Evolutionary conservation across 2,113 vertebrate species (phyloP).

Genomic region (Dicrurus megarhynchus): DNA sequence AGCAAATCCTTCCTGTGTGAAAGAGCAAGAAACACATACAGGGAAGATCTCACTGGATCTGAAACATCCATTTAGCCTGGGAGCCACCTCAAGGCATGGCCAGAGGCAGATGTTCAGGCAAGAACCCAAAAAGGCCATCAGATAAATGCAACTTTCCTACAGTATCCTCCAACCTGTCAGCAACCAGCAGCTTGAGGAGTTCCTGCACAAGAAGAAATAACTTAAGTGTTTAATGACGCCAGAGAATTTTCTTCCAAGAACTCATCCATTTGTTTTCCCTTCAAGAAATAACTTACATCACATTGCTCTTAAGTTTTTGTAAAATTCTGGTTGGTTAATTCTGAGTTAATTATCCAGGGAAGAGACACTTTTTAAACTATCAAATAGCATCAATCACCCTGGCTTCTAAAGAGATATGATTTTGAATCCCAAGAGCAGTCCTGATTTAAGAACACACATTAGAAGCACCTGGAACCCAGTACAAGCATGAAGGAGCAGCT

Average conservation of each 20-base stretch:
- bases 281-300: not conserved
- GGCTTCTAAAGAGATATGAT: not conserved
- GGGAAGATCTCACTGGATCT: not conserved
- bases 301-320: not conserved
- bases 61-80: not conserved
- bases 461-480: not conserved
- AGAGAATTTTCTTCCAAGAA: not conserved
- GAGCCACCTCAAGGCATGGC: not conserved
- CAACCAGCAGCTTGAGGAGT: not conserved
- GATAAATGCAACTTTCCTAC: not conserved
- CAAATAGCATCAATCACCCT: not conserved
- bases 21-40: not conserved
- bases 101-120: not conserved
- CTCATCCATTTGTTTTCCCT: not conserved
- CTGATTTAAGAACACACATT: not conserved
- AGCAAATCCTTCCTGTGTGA: not conserved
- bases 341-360: not conserved
- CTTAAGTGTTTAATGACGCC: not conserved
- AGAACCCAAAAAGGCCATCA: not conserved
- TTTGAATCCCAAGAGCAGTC: not conserved
- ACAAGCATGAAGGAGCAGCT: not conserved
- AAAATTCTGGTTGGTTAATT: not conserved
- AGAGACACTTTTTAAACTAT: not conserved
- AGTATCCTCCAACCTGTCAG: not conserved
- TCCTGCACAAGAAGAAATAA: not conserved